These are phyloP conservation scores for Heliconius ethilla DNA, from an alignment of 2,888 invertebrate species.

Conservation along the genomic window DNA sequence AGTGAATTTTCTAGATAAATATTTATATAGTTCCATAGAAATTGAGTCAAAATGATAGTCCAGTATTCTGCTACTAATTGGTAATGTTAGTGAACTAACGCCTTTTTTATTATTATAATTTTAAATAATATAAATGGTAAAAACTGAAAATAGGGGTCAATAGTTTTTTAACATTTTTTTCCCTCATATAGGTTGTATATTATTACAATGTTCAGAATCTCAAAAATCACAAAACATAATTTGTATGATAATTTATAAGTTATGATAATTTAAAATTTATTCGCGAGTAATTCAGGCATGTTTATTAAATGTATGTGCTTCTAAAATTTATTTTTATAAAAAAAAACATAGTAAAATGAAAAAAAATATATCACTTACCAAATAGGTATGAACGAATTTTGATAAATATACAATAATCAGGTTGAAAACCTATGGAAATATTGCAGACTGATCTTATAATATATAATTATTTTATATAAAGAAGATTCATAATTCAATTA, in stretches of 20 bases:
- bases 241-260: slow-evolving; percentile 1
- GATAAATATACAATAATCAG: background rate
- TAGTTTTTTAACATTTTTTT: background rate
- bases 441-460: slow-evolving; percentile 39
- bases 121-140: background rate
- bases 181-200: slow-evolving; percentile 1
- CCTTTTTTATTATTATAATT: slow-evolving; percentile 4
- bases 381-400: background rate
- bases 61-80: slow-evolving; percentile 13
- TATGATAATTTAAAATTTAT: background rate
- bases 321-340: background rate
- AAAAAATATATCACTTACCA: background rate
- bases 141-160: background rate
- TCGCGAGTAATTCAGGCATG: background rate
- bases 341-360: background rate
- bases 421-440: slow-evolving; percentile 17
- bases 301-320: background rate
- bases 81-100: slow-evolving; percentile 13
- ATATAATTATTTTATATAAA: slow-evolving; percentile 15
- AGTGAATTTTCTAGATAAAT: background rate
- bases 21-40: background rate
- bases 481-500: slow-evolving; percentile 11
- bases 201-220: slow-evolving; percentile 27
- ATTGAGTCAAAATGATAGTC: slow-evolving; percentile 1
- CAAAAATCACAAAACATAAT: slow-evolving; percentile 9